Evolutionary conservation across 2,797 vertebrate species (phyloP).

Genomic region (Prunella strophiata): DNA sequence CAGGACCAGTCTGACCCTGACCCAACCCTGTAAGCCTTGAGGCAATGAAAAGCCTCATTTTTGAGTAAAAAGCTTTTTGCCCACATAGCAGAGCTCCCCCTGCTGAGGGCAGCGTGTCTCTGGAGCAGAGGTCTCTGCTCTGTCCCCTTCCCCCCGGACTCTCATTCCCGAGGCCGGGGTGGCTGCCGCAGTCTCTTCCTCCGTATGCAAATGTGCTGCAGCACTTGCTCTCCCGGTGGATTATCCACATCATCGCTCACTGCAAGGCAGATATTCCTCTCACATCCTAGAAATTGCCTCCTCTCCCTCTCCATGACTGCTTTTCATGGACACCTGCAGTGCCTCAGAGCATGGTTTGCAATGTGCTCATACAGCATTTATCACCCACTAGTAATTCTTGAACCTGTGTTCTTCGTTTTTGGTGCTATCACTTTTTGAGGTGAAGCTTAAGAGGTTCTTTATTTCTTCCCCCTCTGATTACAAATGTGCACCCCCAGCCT

Average conservation of each 20-base stretch:
- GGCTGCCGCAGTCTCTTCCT: background rate
- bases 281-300: background rate
- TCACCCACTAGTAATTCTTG: background rate
- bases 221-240: background rate
- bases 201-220: background rate
- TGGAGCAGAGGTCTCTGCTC: background rate
- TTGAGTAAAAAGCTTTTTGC: background rate
- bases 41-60: background rate
- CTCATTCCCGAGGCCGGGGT: accelerated
- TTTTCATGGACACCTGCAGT: background rate
- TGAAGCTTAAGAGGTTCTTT: background rate
- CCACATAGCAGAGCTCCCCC: background rate
- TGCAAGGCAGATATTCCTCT: background rate
- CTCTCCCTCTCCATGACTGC: background rate
- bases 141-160: background rate
- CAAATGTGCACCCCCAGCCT: background rate
- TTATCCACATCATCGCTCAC: background rate
- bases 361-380: background rate
- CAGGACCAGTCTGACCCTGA: background rate
- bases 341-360: background rate
- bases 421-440: background rate
- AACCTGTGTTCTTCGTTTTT: background rate
- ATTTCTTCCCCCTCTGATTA: background rate
- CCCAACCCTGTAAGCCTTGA: background rate
- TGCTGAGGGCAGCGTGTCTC: background rate